Evolutionary conservation across 2,888 invertebrate genomes (phyloP), one percentile per base, ranked within the genome.

Genomic region (Pseudococcus jackbeardsleyi): DNA sequence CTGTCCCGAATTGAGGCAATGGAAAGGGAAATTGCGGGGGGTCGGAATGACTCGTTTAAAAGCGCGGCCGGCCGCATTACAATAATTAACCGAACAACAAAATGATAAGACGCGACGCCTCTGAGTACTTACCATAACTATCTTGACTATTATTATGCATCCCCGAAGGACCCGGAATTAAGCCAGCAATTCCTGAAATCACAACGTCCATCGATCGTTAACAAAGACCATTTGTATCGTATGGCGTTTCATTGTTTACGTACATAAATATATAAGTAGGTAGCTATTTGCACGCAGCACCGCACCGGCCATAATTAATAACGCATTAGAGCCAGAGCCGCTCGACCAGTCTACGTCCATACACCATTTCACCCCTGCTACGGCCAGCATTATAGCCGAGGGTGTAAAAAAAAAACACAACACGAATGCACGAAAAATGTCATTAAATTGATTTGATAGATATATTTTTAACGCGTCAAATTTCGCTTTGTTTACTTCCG

Each of bases 131-230:
- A 88, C 88, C 88, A 77, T 95, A 96, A 92, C 92, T 92, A 90
- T 93, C 95, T 95, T 92, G 95, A 92, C 92, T 92, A 89, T 93
- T 93, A 91, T 94, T 94, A 90, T 94, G 95, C 92, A 96, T 95
- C 91, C 96, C 96, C 90, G 97, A 97, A 59, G 96, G 96, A 91
- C 97, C 96, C 89, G 97, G 96, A 91, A 97, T 93, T 90, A 97
- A 93, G 91, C 96, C 96, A 93, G 95, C 92, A 92, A 95, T 92
- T 90, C 94, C 93, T 93, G 91, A 39, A 91, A 92, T 89, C 64
- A 64, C n/a, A 59, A 59, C n/a, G 59, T 59, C n/a, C n/a, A 59
- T 59, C 59, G 59, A 59, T 59, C 19, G 59, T 59, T 19, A 59
- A 54, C 54, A 54, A 54, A 54, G 15, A 17, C 15, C 22, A 22